These are phyloP conservation scores for Philereme transversata DNA, from an alignment of 2,888 invertebrate species.

Conservation along the genomic window DNA sequence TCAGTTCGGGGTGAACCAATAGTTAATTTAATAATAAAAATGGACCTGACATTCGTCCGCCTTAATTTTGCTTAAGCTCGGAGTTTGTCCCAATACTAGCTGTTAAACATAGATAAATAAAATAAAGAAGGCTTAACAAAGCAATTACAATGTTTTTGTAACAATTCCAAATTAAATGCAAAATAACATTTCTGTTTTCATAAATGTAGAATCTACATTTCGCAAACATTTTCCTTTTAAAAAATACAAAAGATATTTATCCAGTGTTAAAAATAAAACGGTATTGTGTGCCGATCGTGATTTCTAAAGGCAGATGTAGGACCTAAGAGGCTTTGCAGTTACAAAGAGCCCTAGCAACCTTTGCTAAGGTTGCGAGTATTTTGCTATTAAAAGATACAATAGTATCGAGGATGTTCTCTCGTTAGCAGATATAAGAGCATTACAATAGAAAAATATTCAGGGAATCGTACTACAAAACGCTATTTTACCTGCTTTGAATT, in stretches of 20 bases:
- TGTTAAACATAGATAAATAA: too few species aligned
- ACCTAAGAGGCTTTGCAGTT: conserved; percentile 39
- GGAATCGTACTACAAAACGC: conserved; percentile 7
- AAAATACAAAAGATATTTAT: conserved; percentile 29
- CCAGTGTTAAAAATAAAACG: conserved; percentile 30
- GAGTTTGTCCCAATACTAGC: too few species aligned
- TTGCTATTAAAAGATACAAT: conserved; percentile 24
- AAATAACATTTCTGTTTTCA: conserved; percentile 24
- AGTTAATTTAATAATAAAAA: too few species aligned
- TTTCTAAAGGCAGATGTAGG: conserved; percentile 33
- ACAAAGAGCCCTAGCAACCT: conserved; percentile 40
- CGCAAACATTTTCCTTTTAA: conserved; percentile 30
- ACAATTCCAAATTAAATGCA: conserved; percentile 12
- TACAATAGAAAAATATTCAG: conserved; percentile 22
- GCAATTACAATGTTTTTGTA: conserved; percentile 12
- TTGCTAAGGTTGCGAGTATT: conserved; percentile 29
- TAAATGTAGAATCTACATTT: conserved; percentile 29
- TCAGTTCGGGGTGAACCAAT: too few species aligned
- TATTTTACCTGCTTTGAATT: conserved; percentile 3
- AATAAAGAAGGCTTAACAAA: neutral
- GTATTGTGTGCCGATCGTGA: conserved; percentile 34
- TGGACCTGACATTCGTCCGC: too few species aligned
- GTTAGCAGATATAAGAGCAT: conserved; percentile 29
- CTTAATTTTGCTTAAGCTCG: too few species aligned
- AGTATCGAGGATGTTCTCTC: conserved; percentile 22